phyloP scores from a whole-genome alignment of 2,113 vertebrate genomes.

The Platanista minor region DNA sequence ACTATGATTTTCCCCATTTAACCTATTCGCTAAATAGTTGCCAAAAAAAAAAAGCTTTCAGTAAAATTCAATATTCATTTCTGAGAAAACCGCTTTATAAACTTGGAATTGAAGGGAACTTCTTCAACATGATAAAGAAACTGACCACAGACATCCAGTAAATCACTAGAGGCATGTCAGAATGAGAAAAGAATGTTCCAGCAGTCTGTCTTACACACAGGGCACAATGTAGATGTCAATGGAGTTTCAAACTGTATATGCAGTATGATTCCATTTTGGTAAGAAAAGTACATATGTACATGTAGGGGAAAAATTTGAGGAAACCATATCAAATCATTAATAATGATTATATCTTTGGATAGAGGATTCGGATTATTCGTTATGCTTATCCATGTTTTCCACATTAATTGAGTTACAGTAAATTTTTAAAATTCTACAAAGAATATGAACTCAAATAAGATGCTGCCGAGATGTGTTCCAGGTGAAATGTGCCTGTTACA shows the following conservation, averaged over 20 bases:
- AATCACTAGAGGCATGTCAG: not conserved
- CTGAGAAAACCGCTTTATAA: not conserved
- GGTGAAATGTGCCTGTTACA: not conserved
- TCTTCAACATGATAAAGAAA: not conserved
- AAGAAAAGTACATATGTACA: not conserved
- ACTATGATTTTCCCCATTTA: not conserved
- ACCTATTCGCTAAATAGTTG: not conserved
- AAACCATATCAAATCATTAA: not conserved
- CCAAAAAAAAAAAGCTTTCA: not conserved
- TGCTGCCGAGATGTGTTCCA: not conserved
- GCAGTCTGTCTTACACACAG: not conserved
- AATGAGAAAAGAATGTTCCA: not conserved
- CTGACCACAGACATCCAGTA: not conserved
- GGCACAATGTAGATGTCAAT: rapidly evolving
- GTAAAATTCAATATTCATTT: not conserved
- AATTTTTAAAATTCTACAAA: not conserved
- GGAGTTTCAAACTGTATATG: not conserved
- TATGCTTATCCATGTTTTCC: not conserved
- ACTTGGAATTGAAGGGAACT: not conserved
- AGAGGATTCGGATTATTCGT: not conserved
- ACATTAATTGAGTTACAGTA: not conserved
- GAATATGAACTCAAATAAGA: not conserved
- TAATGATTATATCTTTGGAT: not conserved
- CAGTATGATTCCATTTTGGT: not conserved
- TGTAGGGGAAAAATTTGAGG: not conserved